Base-by-base conservation (phyloP, 2,113 vertebrate species). In the Callithrix jacchus region DNA sequence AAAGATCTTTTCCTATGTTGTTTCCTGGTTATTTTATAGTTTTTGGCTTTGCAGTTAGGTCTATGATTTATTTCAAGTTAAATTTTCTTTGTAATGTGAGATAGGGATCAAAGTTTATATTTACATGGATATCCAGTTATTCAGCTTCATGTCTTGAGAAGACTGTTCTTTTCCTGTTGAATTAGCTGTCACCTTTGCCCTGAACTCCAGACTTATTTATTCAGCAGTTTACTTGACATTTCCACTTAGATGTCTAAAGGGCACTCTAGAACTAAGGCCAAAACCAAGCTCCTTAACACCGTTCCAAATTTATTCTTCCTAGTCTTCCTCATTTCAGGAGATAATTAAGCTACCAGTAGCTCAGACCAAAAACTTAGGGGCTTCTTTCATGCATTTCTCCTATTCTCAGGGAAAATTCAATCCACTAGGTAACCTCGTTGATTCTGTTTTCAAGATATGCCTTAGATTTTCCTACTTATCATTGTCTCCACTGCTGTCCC, bases 371-470 rank as follows among this genome's bases (percentile, higher is more conserved):
- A 58, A 49, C 47, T 76, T 68, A 17, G 58, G 49, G 35, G 16
- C 16, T 35, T 81, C 21, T 12, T 89, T 73, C 20, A 52, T 27
- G 64, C 27, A 21, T 83, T 81, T 93, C 73, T 91, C 18, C 66
- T 56, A 52, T 16, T 87, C 76, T 37, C 30, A 70, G 17, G 17
- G 42, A 61, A 94, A 68, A 52, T 42, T 40, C 40, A 77, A 8
- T 70, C 8, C 40, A 2, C 74, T 94, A 30, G 52, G 21, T 83
- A 77, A 87, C 25, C 12, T 52, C 54, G 70, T 68, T 91, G 58
- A 32, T 91, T 95, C 76, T 88, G 5, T 83, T 94, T 94, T 96
- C 52, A 77, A 49, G 81, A 68, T 91, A 81, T 27, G 83, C 30
- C n/a, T 14, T 68, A 40, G 35, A 77, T 94, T 88, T 68, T 58